phyloP scores from a whole-genome alignment of 2,113 vertebrate genomes.

The Pithys albifrons region DNA sequence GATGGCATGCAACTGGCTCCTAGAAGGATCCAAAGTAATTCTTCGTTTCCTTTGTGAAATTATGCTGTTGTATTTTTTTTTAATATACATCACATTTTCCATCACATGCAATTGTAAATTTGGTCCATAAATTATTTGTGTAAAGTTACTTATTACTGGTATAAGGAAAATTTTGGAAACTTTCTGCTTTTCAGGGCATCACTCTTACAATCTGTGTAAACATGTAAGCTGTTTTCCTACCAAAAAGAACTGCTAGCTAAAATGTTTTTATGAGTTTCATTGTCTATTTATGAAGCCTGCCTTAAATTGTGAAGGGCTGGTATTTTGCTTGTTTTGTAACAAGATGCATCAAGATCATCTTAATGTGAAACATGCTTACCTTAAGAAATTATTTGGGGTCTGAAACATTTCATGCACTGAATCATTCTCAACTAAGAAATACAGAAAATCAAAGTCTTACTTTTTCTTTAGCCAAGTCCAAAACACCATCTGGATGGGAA shows the following conservation, averaged over 20 bases:
- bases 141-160: neutral
- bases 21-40: neutral
- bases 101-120: neutral
- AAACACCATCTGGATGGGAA: neutral
- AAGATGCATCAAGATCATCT: neutral
- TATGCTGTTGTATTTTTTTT: neutral
- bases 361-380: rapidly evolving
- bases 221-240: neutral
- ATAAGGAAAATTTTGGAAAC: neutral
- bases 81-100: neutral
- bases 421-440: neutral
- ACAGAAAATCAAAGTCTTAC: neutral
- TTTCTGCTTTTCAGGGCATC: neutral
- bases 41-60: neutral
- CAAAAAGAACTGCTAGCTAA: neutral
- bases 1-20: neutral
- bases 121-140: neutral
- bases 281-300: neutral
- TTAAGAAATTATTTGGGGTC: neutral
- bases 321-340: neutral
- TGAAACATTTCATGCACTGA: neutral
- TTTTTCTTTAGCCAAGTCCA: neutral
- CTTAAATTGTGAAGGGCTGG: neutral
- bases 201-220: neutral
- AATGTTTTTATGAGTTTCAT: neutral